A percentile compares a stretch with the other conserved stretches of the same genome.
phyloP scores from a whole-genome alignment of 2,113 vertebrate species.

The Mesoclemmys tuberculata region DNA sequence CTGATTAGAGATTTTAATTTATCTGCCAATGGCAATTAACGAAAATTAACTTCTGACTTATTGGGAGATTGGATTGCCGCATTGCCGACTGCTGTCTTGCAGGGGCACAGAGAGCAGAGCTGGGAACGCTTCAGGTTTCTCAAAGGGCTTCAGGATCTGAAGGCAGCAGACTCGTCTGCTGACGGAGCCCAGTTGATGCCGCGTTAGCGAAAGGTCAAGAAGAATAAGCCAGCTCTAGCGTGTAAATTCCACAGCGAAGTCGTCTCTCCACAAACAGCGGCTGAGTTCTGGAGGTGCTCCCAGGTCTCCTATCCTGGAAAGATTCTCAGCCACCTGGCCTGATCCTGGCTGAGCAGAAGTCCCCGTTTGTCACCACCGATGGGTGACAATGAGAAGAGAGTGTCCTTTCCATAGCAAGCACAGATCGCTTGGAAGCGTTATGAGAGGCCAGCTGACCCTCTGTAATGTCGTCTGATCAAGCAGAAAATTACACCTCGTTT shows the following conservation, averaged over 20 bases:
- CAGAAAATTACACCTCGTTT: neutral
- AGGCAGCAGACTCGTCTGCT: fast-evolving
- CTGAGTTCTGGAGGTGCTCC: neutral
- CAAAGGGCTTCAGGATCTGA: neutral
- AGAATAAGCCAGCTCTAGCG: neutral
- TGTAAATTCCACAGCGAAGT: neutral
- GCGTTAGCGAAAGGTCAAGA: fast-evolving
- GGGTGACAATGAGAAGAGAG: neutral
- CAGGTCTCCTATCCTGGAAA: neutral
- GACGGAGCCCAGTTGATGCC: neutral
- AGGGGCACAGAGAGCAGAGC: neutral
- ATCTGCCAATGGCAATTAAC: neutral
- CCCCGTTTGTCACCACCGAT: fast-evolving
- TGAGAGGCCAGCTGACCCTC: neutral
- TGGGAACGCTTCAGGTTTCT: neutral
- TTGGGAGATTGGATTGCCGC: fast-evolving
- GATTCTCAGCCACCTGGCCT: fast-evolving
- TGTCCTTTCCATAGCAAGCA: neutral
- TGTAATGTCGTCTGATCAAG: neutral
- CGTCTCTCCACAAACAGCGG: fast-evolving
- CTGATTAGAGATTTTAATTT: neutral
- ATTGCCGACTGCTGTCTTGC: neutral
- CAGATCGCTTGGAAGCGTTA: neutral
- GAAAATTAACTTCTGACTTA: neutral
- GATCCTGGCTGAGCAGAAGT: neutral